Evolutionary conservation across 2,797 vertebrate genomes (phyloP), one percentile per base, ranked within the genome.

Genomic region (Siniperca obscura): DNA sequence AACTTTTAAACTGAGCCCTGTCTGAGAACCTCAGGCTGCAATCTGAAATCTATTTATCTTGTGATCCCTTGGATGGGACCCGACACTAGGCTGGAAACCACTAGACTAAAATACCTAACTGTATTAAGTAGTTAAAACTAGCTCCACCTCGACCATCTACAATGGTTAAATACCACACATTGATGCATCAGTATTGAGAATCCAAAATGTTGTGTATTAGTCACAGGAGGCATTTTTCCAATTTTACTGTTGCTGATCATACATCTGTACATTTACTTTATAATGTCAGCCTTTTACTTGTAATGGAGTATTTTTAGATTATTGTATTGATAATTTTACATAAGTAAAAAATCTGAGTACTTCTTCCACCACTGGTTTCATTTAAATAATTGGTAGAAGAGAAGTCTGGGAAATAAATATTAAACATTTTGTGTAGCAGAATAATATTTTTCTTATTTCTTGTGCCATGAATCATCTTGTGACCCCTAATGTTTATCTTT

Each of bases 1-100:
- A 69, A 14, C 0, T 12, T 66, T 40, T 53, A 46, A 66, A n/a
- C 27, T 2, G 12, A 62, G 36, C 1, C 12, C 27, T 7, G 44
- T 21, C 36, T 72, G 67, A 78, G 42, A 44, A 70, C 22, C 7
- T 81, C 48, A 30, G 78, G 42, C 46, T 79, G 38, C 46, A 78
- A 44, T 48, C 6, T 40, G 70, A 22, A n/a, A 1, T n/a, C 22
- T 25, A n/a, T 55, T n/a, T n/a, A 55, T n/a, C 22, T 53, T 11
- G 22, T 53, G 52, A n/a, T 2, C 52, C 22, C 10, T 55, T 36
- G 12, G 12, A 68, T 1, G 12, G 30, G 46, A 5, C 11, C 48
- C 19, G 11, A 11, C 48, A 19, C 2, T 30, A 30, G 4, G 17
- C 11, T 46, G 25, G n/a, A 5, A 66, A 27, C 16, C 44, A 42